Evolutionary conservation across 2,888 invertebrate species (phyloP), one percentile per base, ranked within the genome.

Genomic region (Mythimna pallens): DNA sequence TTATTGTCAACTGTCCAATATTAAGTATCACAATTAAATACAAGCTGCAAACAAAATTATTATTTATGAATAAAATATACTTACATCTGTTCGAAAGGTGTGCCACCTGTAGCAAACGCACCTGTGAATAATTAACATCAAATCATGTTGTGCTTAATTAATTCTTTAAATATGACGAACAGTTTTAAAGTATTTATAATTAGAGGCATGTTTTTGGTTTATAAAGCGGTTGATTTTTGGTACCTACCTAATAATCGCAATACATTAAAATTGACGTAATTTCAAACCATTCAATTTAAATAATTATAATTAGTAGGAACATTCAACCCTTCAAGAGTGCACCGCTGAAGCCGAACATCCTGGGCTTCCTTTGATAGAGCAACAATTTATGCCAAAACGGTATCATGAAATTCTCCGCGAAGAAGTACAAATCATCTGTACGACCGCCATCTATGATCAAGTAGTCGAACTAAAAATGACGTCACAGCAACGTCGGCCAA

Each of bases 391-490:
- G 6, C 2, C 3, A 63, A 73, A 73, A 63, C 1, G n/a, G 0
- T 22, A 22, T 52, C 20, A 22, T 2, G 0, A 14, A 12, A 47
- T 47, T 14, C 6, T 43, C 12, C 40, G 14, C 3, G 20, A 34
- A 57, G 20, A 34, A 57, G 9, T 10, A 34, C 9, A n/a, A 8
- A 7, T 0, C 14, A 76, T 34, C 12, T 2, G 2, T 10, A 22
- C 8, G 14, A 72, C 0, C 79, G 89, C 90, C 91, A 92, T 91
- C 94, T 94, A 70, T 85, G 73, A 85, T 57, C 80, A 78, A 89
- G 81, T 91, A 91, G 93, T 65, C n/a, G 63, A 86, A 92, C 88
- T 85, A 87, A 70, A 78, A 36, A 80, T 95, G 95, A 95, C 95
- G 95, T 96, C 95, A 95, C 90, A 86, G 70, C 84, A 82, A 78